phyloP scores from a whole-genome alignment of 2,113 vertebrate species.

The Sula dactylatra region DNA sequence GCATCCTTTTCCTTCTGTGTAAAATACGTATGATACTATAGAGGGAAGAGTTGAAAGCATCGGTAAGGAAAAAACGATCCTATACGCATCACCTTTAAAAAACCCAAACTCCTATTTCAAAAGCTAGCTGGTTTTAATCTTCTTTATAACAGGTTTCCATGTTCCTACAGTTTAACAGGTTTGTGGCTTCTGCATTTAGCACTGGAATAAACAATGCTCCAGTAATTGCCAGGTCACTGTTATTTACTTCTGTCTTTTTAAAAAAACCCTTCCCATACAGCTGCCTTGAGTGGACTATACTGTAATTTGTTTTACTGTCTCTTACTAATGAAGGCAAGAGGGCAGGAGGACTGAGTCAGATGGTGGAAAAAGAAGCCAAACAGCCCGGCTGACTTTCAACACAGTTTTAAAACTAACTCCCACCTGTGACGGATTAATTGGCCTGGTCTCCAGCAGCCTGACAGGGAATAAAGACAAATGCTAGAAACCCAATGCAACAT shows the following conservation, averaged over 20 bases:
- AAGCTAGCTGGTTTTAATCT: neutral
- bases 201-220: constrained; percentile 49
- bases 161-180: neutral
- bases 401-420: neutral
- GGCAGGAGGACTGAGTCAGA: constrained; percentile 47
- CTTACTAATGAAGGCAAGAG: constrained; percentile 57
- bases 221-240: constrained; percentile 57
- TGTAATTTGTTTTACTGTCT: constrained; percentile 56
- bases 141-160: neutral
- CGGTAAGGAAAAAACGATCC: neutral
- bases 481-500: neutral
- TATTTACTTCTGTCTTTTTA: constrained; percentile 54
- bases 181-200: constrained; percentile 14
- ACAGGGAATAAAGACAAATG: neutral
- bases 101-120: neutral
- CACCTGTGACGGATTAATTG: constrained; percentile 14
- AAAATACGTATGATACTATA: neutral
- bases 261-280: neutral
- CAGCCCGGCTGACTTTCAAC: neutral
- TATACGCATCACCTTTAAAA: neutral
- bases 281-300: constrained; percentile 3
- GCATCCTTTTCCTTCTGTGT: neutral
- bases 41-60: neutral
- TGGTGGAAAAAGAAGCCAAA: neutral
- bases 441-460: neutral